phyloP scores from a whole-genome alignment of 1,140 invertebrate species.

The Euwallacea fornicatus region DNA sequence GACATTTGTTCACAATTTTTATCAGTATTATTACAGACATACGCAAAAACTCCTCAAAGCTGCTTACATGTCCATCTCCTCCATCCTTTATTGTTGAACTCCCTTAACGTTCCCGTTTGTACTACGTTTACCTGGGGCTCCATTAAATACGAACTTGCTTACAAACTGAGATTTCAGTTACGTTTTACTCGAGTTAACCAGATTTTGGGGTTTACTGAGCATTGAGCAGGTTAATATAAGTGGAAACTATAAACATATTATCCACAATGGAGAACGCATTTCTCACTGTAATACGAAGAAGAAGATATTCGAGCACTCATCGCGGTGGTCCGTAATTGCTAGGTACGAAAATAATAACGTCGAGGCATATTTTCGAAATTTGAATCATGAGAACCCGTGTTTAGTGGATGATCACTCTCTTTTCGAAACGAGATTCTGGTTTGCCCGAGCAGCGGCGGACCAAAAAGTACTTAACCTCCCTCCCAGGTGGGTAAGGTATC shows the following conservation, averaged over 20 bases:
- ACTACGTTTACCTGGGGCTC: background rate
- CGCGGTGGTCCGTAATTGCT: slow-evolving; percentile 51
- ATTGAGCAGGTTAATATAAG: slow-evolving; percentile 5
- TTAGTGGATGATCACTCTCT: slow-evolving; percentile 45
- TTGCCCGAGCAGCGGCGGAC: slow-evolving; percentile 24
- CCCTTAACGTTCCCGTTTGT: background rate
- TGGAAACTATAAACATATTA: background rate
- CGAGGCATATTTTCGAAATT: slow-evolving; percentile 46
- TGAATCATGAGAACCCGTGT: slow-evolving; percentile 50
- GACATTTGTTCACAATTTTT: background rate
- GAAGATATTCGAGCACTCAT: slow-evolving; percentile 36
- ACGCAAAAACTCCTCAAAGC: background rate
- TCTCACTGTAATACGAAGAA: slow-evolving; percentile 9
- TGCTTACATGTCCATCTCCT: background rate
- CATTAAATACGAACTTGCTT: background rate
- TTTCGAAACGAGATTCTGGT: slow-evolving; percentile 46
- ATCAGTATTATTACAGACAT: background rate
- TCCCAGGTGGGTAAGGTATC: no score
- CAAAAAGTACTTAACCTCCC: background rate
- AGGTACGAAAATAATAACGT: slow-evolving; percentile 51
- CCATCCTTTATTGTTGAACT: background rate
- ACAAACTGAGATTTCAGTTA: background rate
- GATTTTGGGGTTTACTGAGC: no score
- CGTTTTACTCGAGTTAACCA: background rate
- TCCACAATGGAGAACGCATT: background rate